A percentile compares a stretch with the other conserved stretches of the same genome.
These are phyloP conservation scores for Cryptotermes secundus DNA, from an alignment of 1,140 invertebrate genomes.

Conservation along the genomic window DNA sequence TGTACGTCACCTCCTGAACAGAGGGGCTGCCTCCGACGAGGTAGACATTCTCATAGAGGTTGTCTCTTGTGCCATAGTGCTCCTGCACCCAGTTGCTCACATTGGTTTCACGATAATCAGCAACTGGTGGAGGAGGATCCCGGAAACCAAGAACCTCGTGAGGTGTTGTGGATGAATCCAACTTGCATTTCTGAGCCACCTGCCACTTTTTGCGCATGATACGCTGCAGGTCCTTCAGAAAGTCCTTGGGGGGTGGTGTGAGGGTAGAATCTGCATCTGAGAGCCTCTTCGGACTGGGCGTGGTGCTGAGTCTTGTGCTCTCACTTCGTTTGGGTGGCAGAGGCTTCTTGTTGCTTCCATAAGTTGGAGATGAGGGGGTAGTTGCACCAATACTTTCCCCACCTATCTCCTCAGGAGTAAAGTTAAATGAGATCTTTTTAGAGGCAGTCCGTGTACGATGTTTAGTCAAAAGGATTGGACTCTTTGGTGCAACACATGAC, in stretches of 20 bases:
- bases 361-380: conserved; percentile 32
- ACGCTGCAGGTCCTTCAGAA: conserved; percentile 82
- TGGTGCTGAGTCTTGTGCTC: conserved; percentile 54
- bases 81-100: conserved; percentile 89
- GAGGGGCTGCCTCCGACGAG: conserved; percentile 43
- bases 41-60: conserved; percentile 62
- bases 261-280: conserved; percentile 57
- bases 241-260: conserved; percentile 71
- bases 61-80: conserved; percentile 69
- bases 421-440: conserved; percentile 43
- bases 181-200: conserved; percentile 86
- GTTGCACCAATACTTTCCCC: background rate
- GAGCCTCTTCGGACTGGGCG: conserved; percentile 71
- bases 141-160: conserved; percentile 89
- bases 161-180: conserved; percentile 79
- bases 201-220: conserved; percentile 95
- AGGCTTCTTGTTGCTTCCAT: conserved; percentile 37
- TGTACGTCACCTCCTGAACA: conserved; percentile 50
- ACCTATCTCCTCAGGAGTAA: conserved; percentile 36
- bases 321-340: conserved; percentile 57
- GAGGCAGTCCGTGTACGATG: conserved; percentile 34
- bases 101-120: conserved; percentile 76
- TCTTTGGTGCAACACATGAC: conserved; percentile 34
- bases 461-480: conserved; percentile 34
- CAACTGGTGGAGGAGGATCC: conserved; percentile 64